Base-by-base conservation (phyloP, 2,888 invertebrate genomes). In the Galeruca laticollis region DNA sequence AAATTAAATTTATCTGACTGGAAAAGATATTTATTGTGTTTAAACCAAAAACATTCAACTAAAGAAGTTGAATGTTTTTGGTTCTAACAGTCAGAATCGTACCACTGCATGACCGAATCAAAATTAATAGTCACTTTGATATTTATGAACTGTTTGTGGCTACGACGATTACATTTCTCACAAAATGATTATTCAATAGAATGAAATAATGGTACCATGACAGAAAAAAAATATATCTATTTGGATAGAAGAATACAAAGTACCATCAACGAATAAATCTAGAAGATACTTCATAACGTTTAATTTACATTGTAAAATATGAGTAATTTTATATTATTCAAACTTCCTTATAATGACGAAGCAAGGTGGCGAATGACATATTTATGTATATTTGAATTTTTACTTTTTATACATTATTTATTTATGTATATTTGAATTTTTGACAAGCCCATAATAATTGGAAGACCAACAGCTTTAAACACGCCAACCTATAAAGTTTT, bases 401-500 rank as follows among this genome's bases (percentile, higher is more conserved):
- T 37, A 37, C 37, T 37, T 10, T 37, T 9, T 37, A 37, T 37
- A 37, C 9, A 15, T 47, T 47, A 18, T 47, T 15, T 47, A 5
- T 18, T 15, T 47, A 47, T 47, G 15, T 2, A 47, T 26, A 26
- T 26, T 26, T 26, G 4, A 47, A 47, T 47, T 47, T 8, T 47
- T 47, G 18, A 47, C 47, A 18, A 47, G 47, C 18, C 18, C 47
- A 18, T 47, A 47, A 47, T 18, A 47, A 47, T 47, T 37, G 6
- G 6, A 18, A 15, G 15, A 15, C 18, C 47, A 47, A 47, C 18
- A 15, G 2, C 18, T 47, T 47, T 40, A 40, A 15, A 8, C n/a
- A 43, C 47, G 40, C 5, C 47, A 18, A 18, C n/a, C 47, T 47
- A 47, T 47, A 18, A 47, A 47, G 47, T 18, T 47, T 40, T 40